These are phyloP conservation scores for Thinocorus orbignyianus DNA, from an alignment of 2,113 vertebrate genomes.

Conservation along the genomic window DNA sequence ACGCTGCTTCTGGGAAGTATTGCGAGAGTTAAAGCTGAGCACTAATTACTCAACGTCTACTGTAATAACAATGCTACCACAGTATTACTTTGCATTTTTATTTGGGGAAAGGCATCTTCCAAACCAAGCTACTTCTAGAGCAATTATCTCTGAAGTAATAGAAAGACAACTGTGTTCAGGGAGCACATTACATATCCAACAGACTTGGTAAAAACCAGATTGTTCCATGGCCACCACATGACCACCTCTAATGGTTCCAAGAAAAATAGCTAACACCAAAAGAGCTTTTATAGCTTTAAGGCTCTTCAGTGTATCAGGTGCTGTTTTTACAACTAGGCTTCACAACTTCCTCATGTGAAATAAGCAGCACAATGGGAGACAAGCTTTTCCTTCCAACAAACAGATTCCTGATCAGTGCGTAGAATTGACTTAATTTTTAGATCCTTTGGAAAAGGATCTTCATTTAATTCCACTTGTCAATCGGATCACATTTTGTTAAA, in stretches of 20 bases:
- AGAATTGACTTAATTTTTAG: background rate
- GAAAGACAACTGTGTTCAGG: background rate
- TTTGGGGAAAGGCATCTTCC: background rate
- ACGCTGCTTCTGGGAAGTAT: background rate
- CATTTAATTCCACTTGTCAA: background rate
- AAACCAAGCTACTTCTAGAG: background rate
- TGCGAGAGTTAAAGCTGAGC: background rate
- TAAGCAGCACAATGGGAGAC: background rate
- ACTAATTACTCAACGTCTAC: background rate
- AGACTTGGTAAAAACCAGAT: background rate
- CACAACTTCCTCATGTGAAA: background rate
- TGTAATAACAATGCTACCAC: background rate
- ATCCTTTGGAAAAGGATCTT: background rate
- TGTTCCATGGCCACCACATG: background rate
- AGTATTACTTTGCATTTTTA: background rate
- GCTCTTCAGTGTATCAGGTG: background rate
- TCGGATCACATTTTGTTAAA: background rate
- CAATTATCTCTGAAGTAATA: background rate
- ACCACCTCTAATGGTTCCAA: background rate
- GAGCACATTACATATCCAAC: background rate
- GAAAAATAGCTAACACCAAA: background rate
- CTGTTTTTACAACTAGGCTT: background rate
- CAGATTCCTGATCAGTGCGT: background rate
- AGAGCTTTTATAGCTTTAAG: background rate
- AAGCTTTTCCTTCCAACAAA: background rate